Conservation (phyloP, 2,797 vertebrate genomes). For the Phrynocephalus guinanensis region DNA sequence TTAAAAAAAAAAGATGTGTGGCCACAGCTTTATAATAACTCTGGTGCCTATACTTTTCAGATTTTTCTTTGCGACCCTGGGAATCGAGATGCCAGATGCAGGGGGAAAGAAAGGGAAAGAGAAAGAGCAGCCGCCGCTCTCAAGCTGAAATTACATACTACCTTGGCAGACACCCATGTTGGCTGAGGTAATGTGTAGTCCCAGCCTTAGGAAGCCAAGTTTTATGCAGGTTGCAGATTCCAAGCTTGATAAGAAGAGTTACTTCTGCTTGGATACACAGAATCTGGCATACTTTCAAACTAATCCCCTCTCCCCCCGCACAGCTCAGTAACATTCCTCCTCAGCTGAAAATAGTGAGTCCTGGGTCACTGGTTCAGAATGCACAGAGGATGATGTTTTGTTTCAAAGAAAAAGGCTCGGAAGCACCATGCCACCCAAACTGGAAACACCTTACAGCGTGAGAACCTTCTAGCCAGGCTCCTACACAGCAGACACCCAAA, state of each 20-base stretch:
- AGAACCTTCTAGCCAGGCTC: not conserved
- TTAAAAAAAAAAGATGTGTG: not conserved
- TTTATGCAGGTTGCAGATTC: slow-evolving; percentile 8
- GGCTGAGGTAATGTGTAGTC: not conserved
- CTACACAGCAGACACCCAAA: not conserved
- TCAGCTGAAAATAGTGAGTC: not conserved
- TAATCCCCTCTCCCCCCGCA: too few relatives aligned
- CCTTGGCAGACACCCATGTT: not conserved
- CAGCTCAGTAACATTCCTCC: not conserved
- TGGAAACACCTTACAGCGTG: not conserved
- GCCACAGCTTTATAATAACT: not conserved
- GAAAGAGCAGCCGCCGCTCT: not conserved
- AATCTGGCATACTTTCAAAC: not conserved
- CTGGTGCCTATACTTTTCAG: not conserved
- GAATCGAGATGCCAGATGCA: not conserved
- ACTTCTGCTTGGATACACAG: not conserved
- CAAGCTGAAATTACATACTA: not conserved
- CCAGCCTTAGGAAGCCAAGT: not conserved
- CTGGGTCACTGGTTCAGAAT: not conserved
- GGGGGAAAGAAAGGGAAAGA: not conserved
- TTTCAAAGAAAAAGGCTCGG: not conserved
- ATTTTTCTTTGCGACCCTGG: not conserved
- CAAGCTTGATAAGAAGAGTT: not conserved
- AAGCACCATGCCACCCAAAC: not conserved
- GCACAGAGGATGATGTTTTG: not conserved